Evolutionary conservation across 2,797 vertebrate genomes (phyloP), one percentile per base, ranked within the genome.

Genomic region (Sebastes oblongus): DNA sequence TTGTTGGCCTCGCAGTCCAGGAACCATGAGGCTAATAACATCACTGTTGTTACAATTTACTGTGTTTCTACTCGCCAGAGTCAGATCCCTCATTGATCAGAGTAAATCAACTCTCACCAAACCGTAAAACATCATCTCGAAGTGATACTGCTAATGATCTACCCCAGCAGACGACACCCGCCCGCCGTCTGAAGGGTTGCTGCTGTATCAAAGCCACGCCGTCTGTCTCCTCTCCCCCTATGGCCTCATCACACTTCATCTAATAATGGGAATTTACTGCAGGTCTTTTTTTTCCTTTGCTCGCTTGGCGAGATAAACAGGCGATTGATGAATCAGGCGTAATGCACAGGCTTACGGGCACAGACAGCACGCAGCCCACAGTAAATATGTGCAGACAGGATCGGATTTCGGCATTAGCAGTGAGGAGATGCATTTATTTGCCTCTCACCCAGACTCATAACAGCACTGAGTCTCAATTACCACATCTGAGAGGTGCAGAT

Each of bases 371-470:
- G 76, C 90, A 87, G 89, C 90, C 91, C 91, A 86, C 87, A 86
- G 93, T 93, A 94, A 95, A 94, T 94, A 94, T 94, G 92, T 92
- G 89, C 91, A 93, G 93, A 94, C 93, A 91, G 92, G 92, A 94
- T 95, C 90, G 66, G 86, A 90, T 95, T 94, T 93, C 94, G 5
- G 86, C 91, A 94, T 94, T 93, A 94, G 92, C 90, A 82, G 82
- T 55, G 86, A 91, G 91, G 88, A 94, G 91, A 93, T 91, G 91
- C 92, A 90, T 94, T 94, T 93, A 94, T 95, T 93, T 90, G 86
- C 90, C 91, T 93, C 92, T 91, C 89, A 81, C 86, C 79, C 87
- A 86, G 93, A 92, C 92, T 91, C 89, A 89, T 93, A 93, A 93
- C 91, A 85, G 84, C 86, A 88, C 90, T 91, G 91, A 93, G 89